Percentiles rank a stretch among this genome's conserved stretches.
These are phyloP conservation scores for Microplitis demolitor DNA, from an alignment of 1,140 invertebrate genomes.

Conservation along the genomic window DNA sequence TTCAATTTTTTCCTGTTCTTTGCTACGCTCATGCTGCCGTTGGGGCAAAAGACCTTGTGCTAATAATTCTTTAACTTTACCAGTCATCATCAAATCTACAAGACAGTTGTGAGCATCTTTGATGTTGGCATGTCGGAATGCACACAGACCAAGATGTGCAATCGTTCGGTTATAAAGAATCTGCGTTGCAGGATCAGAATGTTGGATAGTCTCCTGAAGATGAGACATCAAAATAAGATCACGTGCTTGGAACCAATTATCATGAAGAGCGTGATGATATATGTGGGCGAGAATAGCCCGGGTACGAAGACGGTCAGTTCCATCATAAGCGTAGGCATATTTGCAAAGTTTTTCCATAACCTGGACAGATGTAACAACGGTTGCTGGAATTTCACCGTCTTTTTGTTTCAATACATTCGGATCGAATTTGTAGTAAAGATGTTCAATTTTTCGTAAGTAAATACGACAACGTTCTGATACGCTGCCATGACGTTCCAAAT, in stretches of 20 bases:
- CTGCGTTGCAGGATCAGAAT: conserved; percentile 96
- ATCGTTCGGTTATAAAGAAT: conserved; percentile 99
- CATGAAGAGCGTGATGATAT: conserved; percentile 97
- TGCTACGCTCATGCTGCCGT: conserved; percentile 92
- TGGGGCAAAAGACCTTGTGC: conserved; percentile 88
- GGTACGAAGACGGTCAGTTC: conserved; percentile 90
- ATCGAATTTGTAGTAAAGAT: conserved; percentile 98
- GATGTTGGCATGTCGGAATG: conserved; percentile 96
- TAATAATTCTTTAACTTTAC: conserved; percentile 94
- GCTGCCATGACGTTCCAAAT: conserved; percentile 80
- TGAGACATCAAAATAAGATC: conserved; percentile 99
- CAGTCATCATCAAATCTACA: conserved; percentile 97
- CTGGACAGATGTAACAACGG: conserved; percentile 76
- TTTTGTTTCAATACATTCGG: conserved; percentile 80
- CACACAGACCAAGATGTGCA: conserved; percentile 97
- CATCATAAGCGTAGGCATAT: conserved; percentile 94
- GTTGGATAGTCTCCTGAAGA: conserved; percentile 95
- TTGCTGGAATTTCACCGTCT: conserved; percentile 67
- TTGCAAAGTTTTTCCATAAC: conserved; percentile 95
- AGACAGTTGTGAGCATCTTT: conserved; percentile 97
- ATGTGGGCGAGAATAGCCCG: conserved; percentile 98
- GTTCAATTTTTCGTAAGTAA: conserved; percentile 95
- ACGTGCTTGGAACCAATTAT: conserved; percentile 97
- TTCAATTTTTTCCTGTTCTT: conserved; percentile 98
- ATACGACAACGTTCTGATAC: conserved; percentile 94